Evolutionary conservation across 1,140 invertebrate genomes (phyloP).

Genomic region (Orchesella cincta): DNA sequence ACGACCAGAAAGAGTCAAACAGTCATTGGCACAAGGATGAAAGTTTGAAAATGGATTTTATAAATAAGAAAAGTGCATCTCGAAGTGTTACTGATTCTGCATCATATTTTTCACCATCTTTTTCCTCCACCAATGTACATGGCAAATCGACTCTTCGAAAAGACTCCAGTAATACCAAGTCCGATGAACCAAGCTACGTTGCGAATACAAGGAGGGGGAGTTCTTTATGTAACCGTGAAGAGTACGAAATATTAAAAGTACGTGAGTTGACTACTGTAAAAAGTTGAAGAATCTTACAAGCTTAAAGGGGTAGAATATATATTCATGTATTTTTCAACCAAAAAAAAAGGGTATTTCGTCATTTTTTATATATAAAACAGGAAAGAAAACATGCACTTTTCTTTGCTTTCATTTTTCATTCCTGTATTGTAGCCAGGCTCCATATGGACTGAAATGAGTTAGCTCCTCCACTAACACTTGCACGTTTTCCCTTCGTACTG

Average conservation of each 20-base stretch:
- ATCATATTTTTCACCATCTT: background rate
- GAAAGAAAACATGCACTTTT: background rate
- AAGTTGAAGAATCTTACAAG: background rate
- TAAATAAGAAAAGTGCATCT: slow-evolving; percentile 3
- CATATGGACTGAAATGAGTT: too few relatives aligned
- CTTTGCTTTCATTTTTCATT: background rate
- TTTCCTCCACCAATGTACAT: background rate
- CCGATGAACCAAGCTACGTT: background rate
- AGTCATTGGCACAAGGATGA: slow-evolving; percentile 1
- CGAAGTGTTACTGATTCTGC: background rate
- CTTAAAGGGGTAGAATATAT: background rate
- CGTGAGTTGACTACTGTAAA: slow-evolving; percentile 42
- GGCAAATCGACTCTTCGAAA: background rate
- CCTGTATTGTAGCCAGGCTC: too few relatives aligned
- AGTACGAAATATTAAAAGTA: slow-evolving; percentile 72
- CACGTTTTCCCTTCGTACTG: too few relatives aligned
- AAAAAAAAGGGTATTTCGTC: background rate
- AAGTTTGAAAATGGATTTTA: background rate
- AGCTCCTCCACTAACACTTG: too few relatives aligned
- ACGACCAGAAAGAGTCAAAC: slow-evolving; percentile 10
- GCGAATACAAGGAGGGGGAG: background rate
- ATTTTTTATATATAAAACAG: background rate
- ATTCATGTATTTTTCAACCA: too few relatives aligned
- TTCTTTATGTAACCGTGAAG: slow-evolving; percentile 64
- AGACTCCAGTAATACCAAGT: background rate